Percentiles rank a stretch among this genome's conserved stretches.
These are phyloP conservation scores for Cyphomyrus plagiostoma DNA, from an alignment of 2,113 vertebrate species.

Conservation along the genomic window DNA sequence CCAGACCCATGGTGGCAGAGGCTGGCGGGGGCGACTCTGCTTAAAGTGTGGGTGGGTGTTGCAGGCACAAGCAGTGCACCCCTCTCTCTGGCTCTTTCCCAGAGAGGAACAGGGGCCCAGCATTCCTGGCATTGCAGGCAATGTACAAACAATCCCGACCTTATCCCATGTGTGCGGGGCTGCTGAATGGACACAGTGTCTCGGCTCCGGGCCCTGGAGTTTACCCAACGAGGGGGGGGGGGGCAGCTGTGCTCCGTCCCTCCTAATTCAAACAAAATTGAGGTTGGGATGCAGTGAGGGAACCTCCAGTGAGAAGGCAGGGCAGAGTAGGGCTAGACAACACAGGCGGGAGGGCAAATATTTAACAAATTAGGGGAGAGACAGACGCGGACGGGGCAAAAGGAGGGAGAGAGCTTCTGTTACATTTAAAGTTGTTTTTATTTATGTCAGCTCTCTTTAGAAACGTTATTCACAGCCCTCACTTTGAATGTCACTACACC, in stretches of 20 bases:
- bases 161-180: slow-evolving; percentile 56
- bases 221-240: slow-evolving; percentile 42
- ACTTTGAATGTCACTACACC: background rate
- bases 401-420: background rate
- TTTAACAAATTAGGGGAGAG: slow-evolving; percentile 17
- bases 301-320: slow-evolving; percentile 12
- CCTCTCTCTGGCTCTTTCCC: slow-evolving; percentile 27
- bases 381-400: background rate
- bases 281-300: slow-evolving; percentile 35
- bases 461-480: background rate
- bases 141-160: slow-evolving; percentile 73
- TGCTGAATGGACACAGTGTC: slow-evolving; percentile 67
- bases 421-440: slow-evolving; percentile 5
- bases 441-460: background rate
- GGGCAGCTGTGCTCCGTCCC: slow-evolving; percentile 40
- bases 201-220: slow-evolving; percentile 40
- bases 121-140: slow-evolving; percentile 67
- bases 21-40: background rate
- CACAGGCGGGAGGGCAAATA: slow-evolving; percentile 32
- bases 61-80: background rate
- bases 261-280: slow-evolving; percentile 44
- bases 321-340: slow-evolving; percentile 19
- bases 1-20: background rate
- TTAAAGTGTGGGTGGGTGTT: slow-evolving; percentile 31
- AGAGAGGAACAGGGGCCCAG: slow-evolving; percentile 45